These are phyloP conservation scores for Heliconius eleuchia DNA, from an alignment of 1,140 invertebrate species.

Conservation along the genomic window DNA sequence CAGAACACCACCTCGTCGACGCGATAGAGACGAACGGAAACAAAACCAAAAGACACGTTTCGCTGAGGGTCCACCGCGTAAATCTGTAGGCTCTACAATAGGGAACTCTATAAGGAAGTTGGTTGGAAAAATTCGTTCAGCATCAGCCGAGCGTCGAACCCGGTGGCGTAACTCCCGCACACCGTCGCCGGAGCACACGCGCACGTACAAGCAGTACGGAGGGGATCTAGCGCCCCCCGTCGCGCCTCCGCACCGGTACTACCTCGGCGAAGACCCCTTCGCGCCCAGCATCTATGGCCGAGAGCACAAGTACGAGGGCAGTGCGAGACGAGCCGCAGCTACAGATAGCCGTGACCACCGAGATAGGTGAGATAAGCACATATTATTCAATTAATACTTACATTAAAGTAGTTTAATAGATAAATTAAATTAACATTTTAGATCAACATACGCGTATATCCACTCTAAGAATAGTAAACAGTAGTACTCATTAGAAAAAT, in stretches of 20 bases:
- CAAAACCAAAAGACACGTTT: constrained; percentile 86
- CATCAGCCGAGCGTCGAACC: constrained; percentile 86
- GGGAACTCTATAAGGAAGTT: constrained; percentile 89
- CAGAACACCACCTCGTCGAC: constrained; percentile 78
- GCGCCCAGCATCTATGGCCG: constrained; percentile 89
- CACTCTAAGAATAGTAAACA: not conserved
- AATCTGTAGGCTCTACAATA: constrained; percentile 82
- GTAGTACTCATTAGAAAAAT: too few species aligned
- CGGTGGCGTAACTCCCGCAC: constrained; percentile 82
- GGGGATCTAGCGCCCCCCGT: constrained; percentile 79
- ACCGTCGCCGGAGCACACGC: constrained; percentile 79
- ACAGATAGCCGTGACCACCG: constrained; percentile 69
- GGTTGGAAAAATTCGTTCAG: constrained; percentile 89
- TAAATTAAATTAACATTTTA: not conserved
- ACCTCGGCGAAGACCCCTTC: constrained; percentile 91
- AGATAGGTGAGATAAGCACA: constrained; percentile 59
- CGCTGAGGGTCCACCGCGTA: constrained; percentile 79
- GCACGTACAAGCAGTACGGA: constrained; percentile 78
- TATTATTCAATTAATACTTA: constrained; percentile 1
- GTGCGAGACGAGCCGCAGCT: constrained; percentile 70
- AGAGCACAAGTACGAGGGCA: constrained; percentile 89
- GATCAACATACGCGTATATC: not conserved
- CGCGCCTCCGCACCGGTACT: constrained; percentile 87
- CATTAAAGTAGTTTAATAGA: not conserved
- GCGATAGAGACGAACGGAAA: constrained; percentile 80